Evolutionary conservation across 2,888 invertebrate species (phyloP), one percentile per base, ranked within the genome.

Genomic region (Eulithis prunata): DNA sequence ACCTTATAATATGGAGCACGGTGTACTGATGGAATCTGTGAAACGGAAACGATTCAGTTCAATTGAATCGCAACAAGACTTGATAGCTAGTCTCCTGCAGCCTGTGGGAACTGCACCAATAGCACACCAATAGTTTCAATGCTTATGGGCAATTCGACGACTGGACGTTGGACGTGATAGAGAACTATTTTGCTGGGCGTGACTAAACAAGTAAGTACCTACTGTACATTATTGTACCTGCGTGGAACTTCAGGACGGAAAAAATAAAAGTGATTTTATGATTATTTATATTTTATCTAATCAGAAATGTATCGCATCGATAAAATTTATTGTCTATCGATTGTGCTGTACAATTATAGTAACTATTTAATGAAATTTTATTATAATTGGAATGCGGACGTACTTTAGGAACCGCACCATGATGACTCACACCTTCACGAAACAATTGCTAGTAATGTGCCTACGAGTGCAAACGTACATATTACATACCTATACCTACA

Each of bases 331-430:
- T 55, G 43, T 28, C 52, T 51, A 59, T 43, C 14, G 54, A 47
- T 61, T 36, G 1, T 5, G 13, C 38, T 38, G 6, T 58, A 49
- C 28, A 41, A 43, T 11, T 21, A 21, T 41, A 10, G 32, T 43
- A 14, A 51, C 14, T 62, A 11, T 4, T 52, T 56, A 43, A 41
- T 51, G 14, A 21, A 56, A 45, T 47, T 13, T 32, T 56, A 56
- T 28, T 55, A 49, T 51, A 56, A 32, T 21, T n/a, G 56, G 55
- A 62, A 61, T 54, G 60, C 54, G 60, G 60, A 61, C 46, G 46
- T 54, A 38, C 32, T 52, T 32, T 32, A 3, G 8, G 51, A 13
- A 47, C 13, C 8, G 47, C 41, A 51, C 28, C 11, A 28, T 28
- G 28, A 28, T 55, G 55, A 43, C 55, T 55, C 43, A 55, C 21